Conservation (phyloP, 1,140 invertebrate species). For the Latrodectus geometricus region DNA sequence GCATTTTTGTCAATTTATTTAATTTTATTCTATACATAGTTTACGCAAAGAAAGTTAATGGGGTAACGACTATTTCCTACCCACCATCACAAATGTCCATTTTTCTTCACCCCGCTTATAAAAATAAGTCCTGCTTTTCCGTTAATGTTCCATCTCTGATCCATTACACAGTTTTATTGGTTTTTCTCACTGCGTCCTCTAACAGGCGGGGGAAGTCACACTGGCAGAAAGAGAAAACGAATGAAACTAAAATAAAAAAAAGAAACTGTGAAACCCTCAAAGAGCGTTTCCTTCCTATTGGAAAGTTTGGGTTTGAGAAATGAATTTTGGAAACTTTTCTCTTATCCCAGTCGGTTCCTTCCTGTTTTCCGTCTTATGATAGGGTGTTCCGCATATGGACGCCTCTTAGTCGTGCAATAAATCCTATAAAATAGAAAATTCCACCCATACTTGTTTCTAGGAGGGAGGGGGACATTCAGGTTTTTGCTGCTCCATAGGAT, state of each 20-base stretch:
- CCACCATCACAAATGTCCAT: too few species aligned
- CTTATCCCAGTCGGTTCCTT: slow-evolving; percentile 26
- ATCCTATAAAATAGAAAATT: slow-evolving; percentile 30
- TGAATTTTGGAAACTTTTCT: slow-evolving; percentile 44
- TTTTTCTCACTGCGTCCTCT: neutral
- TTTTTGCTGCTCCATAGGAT: slow-evolving; percentile 1
- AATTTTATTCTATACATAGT: too few species aligned
- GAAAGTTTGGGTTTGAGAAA: slow-evolving; percentile 27
- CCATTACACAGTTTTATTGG: neutral
- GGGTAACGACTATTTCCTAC: too few species aligned
- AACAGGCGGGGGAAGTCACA: too few species aligned
- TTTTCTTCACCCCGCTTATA: too few species aligned
- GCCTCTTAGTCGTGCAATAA: slow-evolving; percentile 27
- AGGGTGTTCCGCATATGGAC: slow-evolving; percentile 16
- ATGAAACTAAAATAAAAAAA: neutral
- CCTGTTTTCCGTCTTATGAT: slow-evolving; percentile 31
- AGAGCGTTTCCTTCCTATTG: slow-evolving; percentile 39
- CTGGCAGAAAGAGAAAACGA: too few species aligned
- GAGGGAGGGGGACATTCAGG: neutral
- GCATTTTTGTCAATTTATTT: too few species aligned
- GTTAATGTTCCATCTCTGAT: too few species aligned
- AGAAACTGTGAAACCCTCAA: slow-evolving; percentile 10
- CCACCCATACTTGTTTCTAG: slow-evolving; percentile 4
- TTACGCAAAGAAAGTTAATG: too few species aligned
- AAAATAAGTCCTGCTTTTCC: too few species aligned